Percentiles rank a stretch among this genome's conserved stretches.
phyloP scores from a whole-genome alignment of 1,140 invertebrate genomes.

The Ditylenchus dipsaci region DNA sequence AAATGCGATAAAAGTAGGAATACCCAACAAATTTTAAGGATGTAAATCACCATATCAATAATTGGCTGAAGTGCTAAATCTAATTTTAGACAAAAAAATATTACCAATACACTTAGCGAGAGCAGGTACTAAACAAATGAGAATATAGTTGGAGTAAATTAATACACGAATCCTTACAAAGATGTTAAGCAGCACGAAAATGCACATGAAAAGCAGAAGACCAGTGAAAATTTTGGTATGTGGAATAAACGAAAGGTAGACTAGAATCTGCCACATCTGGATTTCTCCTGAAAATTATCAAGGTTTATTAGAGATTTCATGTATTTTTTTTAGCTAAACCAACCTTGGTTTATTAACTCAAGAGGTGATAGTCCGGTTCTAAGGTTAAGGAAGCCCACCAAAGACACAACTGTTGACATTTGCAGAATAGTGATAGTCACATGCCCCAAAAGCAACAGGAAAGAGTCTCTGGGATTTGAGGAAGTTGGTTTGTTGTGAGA shows the following conservation, averaged over 20 bases:
- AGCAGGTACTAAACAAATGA: constrained; percentile 9
- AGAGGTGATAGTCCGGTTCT: constrained; percentile 44
- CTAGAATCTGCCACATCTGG: constrained; percentile 53
- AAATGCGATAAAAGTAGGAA: too few relatives aligned
- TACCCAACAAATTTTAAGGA: too few relatives aligned
- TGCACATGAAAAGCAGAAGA: constrained; percentile 40
- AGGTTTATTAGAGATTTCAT: background rate
- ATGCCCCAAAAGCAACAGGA: constrained; percentile 50
- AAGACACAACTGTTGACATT: constrained; percentile 39
- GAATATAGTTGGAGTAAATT: too few relatives aligned
- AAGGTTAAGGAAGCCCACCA: constrained; percentile 45
- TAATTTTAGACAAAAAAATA: too few relatives aligned
- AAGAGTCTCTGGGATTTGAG: constrained; percentile 47
- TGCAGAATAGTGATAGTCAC: constrained; percentile 44
- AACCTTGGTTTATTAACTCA: constrained; percentile 46
- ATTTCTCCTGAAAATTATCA: constrained; percentile 30
- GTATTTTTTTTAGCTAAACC: background rate
- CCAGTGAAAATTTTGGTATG: constrained; percentile 48
- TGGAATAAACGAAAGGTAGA: constrained; percentile 49
- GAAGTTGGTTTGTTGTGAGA: background rate
- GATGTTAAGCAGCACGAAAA: constrained; percentile 49
- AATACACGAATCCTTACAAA: constrained; percentile 40
- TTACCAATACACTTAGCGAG: background rate
- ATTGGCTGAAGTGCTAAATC: too few relatives aligned
- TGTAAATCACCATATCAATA: too few relatives aligned